Base-by-base conservation (phyloP, 2,888 invertebrate genomes). In the Artemia sinica region DNA sequence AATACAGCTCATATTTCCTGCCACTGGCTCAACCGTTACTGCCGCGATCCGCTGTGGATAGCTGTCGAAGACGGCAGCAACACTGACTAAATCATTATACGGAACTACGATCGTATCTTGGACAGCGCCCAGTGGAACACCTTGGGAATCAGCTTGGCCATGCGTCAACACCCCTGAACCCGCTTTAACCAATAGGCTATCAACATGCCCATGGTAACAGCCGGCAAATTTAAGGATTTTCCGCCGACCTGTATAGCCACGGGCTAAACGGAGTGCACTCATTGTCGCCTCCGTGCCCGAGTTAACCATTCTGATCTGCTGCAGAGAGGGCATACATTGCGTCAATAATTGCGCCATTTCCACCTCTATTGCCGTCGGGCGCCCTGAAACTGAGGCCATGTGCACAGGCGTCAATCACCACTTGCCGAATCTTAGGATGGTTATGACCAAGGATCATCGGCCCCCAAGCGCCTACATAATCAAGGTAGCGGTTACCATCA, bases 391-490 rank as follows among this genome's bases (percentile, higher is more conserved):
- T 18, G n/a, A 68, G 9, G 41, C 66, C 70, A 41, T 10, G 48
- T 49, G 13, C 14, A 7, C 48, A 49, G 9, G 49, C 51, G 28
- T 70, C 66, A 13, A 18, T 12, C 11, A 70, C 51, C 10, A 66
- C 70, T 10, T 50, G 12, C n/a, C 71, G 13, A 13, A 70, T 66
- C 8, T 7, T 10, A 9, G 65, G 66, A 50, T 71, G 18, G n/a
- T 28, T 49, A 48, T 70, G 70, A n/a, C 70, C 70, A 12, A 67
- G 8, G 52, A 70, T 70, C 70, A 71, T 71, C n/a, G 70, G 70
- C 10, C 70, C 70, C 70, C 70, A 70, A n/a, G 70, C 71, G n/a
- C 49, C 71, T 18, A 70, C 65, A 28, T 71, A 70, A 28, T 70
- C 70, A 11, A 70, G 14, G n/a, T 70, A 70, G 14, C 50, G 10